Evolutionary conservation across 2,797 vertebrate species (phyloP).

Genomic region (Falco cherrug): DNA sequence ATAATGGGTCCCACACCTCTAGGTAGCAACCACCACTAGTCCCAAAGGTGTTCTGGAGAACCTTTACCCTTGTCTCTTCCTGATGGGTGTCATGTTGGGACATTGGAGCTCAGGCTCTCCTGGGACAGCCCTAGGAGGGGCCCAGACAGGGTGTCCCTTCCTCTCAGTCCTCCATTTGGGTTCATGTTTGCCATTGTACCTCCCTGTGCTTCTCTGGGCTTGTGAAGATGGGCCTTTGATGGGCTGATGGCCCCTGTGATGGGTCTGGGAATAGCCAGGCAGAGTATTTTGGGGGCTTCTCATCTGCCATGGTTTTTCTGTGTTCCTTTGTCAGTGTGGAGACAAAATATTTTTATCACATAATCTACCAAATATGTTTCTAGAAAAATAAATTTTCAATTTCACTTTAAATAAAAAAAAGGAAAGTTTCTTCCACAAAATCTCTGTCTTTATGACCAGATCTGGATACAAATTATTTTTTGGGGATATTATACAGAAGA

Average conservation of each 20-base stretch:
- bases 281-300: not conserved
- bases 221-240: not conserved
- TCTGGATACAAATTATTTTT: not conserved
- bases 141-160: not conserved
- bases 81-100: not conserved
- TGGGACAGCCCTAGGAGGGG: not conserved
- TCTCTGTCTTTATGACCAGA: not conserved
- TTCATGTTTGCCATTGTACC: fast-evolving
- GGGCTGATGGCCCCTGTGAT: not conserved
- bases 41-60: not conserved
- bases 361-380: not conserved
- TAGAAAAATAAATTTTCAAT: not conserved
- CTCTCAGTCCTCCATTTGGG: not conserved
- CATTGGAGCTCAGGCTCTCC: not conserved
- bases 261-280: not conserved
- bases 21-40: fast-evolving
- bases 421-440: not conserved
- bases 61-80: not conserved
- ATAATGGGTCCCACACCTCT: too few species aligned
- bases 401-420: not conserved
- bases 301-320: not conserved
- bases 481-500: not conserved
- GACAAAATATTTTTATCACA: not conserved
- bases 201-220: not conserved
- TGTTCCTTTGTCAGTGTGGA: not conserved